Evolutionary conservation across 1,140 invertebrate species (phyloP).

Genomic region (Formica selysi): DNA sequence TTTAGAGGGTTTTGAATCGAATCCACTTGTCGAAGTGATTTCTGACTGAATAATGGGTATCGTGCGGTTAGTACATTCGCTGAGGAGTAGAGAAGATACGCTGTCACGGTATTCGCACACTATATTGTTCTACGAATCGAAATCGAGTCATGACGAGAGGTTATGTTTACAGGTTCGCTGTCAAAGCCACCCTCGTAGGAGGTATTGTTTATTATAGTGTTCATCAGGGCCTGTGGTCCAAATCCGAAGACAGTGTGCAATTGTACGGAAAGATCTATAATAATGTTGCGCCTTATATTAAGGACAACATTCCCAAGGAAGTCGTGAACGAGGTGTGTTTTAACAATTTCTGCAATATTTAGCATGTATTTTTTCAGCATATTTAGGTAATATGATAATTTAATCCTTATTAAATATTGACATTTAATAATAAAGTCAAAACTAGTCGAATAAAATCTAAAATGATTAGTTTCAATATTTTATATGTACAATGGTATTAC

Average conservation of each 20-base stretch:
- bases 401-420: background rate
- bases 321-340: conserved; percentile 75
- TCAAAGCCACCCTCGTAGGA: conserved; percentile 79
- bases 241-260: conserved; percentile 77
- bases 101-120: conserved; percentile 49
- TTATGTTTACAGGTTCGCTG: conserved; percentile 76
- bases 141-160: conserved; percentile 14
- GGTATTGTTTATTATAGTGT: conserved; percentile 79
- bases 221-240: conserved; percentile 82
- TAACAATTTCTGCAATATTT: background rate
- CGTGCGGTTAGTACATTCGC: conserved; percentile 64
- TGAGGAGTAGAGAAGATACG: conserved; percentile 30
- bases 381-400: background rate
- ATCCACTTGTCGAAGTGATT: conserved; percentile 21
- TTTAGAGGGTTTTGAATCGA: background rate
- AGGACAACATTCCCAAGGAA: conserved; percentile 76
- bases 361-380: background rate
- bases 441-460: background rate
- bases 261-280: conserved; percentile 80
- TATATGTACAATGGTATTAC: background rate
- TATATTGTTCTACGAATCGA: background rate
- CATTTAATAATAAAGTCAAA: background rate
- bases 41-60: conserved; percentile 54
- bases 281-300: conserved; percentile 76
- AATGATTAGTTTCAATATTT: background rate